Evolutionary conservation across 2,888 invertebrate species (phyloP).

Genomic region (Drosophila falleni): DNA sequence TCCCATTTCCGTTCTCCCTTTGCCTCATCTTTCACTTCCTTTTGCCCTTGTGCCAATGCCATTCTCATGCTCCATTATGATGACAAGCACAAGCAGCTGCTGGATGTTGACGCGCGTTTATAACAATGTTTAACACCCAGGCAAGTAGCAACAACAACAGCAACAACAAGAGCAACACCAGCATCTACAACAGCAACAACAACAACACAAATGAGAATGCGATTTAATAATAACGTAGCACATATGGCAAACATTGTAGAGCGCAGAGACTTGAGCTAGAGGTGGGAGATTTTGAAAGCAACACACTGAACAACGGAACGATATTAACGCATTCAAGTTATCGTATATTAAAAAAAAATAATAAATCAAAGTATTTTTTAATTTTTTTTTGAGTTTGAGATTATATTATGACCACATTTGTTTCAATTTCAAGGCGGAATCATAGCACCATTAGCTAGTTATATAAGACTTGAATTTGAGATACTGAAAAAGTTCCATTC

Average conservation of each 20-base stretch:
- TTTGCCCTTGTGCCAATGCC: constrained; percentile 6
- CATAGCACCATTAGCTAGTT: too few species aligned
- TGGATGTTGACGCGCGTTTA: constrained; percentile 59
- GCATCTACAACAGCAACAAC: constrained; percentile 19
- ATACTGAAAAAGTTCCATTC: too few species aligned
- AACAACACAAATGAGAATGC: constrained; percentile 48
- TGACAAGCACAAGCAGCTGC: constrained; percentile 62
- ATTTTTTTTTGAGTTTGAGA: too few species aligned
- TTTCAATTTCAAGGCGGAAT: too few species aligned
- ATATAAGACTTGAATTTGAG: too few species aligned
- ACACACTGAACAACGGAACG: neutral
- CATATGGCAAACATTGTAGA: constrained; percentile 52
- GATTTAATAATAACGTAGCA: constrained; percentile 63
- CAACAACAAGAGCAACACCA: constrained; percentile 22
- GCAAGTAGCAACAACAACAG: constrained; percentile 32
- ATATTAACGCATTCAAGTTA: neutral
- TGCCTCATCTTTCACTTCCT: neutral
- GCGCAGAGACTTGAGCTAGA: constrained; percentile 15
- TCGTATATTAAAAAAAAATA: too few species aligned
- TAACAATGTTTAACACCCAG: constrained; percentile 66
- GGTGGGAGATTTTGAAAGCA: neutral
- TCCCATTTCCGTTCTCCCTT: constrained; percentile 17
- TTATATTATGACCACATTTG: too few species aligned
- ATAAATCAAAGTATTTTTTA: too few species aligned
- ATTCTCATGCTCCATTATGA: constrained; percentile 58